A percentile compares a stretch with the other conserved stretches of the same genome.
These are phyloP conservation scores for Tigriopus californicus DNA, from an alignment of 2,888 invertebrate species.

Conservation along the genomic window DNA sequence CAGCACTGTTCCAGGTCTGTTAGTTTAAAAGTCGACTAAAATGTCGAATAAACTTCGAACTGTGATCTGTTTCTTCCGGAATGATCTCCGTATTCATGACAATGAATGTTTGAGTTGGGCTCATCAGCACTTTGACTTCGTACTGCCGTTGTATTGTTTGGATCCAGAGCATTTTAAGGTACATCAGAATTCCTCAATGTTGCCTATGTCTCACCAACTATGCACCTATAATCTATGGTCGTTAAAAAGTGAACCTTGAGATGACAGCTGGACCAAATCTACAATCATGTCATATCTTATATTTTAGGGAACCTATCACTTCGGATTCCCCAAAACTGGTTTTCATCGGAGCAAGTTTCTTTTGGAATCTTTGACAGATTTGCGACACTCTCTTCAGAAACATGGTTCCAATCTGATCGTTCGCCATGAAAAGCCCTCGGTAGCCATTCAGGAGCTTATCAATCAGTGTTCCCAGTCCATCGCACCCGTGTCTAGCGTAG, in stretches of 20 bases:
- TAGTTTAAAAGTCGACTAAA: no score
- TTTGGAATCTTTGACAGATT: constrained; percentile 19
- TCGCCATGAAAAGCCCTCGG: constrained; percentile 3
- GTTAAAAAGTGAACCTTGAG: no score
- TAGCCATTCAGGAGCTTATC: neutral
- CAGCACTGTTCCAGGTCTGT: no score
- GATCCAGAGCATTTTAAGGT: constrained; percentile 19
- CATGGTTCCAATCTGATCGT: constrained; percentile 15
- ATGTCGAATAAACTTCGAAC: neutral
- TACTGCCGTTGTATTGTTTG: constrained; percentile 21
- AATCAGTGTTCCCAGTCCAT: no score
- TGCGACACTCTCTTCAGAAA: constrained; percentile 16
- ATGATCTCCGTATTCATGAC: constrained; percentile 21
- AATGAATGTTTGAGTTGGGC: constrained; percentile 20
- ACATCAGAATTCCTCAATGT: no score
- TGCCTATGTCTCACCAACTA: no score
- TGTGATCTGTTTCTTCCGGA: constrained; percentile 19
- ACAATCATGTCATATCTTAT: no score
- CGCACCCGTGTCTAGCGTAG: no score
- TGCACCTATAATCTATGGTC: no score
- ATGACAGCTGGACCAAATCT: no score
- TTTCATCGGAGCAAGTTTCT: constrained; percentile 19
- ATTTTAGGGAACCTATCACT: constrained; percentile 18
- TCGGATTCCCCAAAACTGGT: constrained; percentile 21
- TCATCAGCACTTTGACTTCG: constrained; percentile 18